Evolutionary conservation across 2,797 vertebrate genomes (phyloP).

Genomic region (Myotis vivesi): DNA sequence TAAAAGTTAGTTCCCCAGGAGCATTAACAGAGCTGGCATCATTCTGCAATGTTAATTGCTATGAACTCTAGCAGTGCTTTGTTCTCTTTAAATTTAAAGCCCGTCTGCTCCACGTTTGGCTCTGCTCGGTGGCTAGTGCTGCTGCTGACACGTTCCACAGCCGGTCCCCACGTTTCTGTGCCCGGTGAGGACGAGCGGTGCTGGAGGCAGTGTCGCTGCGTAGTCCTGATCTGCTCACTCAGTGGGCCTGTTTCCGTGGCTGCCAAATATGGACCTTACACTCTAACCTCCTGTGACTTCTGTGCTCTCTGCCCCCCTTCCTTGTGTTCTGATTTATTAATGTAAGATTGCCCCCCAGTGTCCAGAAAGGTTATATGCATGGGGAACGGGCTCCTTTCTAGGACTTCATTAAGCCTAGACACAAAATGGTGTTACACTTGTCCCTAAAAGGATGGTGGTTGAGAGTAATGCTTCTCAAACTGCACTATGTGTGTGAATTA

Average conservation of each 20-base stretch:
- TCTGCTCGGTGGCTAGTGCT: background rate
- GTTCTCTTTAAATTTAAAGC: background rate
- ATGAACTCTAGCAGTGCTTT: background rate
- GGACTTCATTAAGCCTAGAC: background rate
- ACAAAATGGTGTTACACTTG: background rate
- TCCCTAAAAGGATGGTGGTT: background rate
- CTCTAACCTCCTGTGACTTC: background rate
- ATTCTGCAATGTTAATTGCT: background rate
- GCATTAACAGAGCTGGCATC: background rate
- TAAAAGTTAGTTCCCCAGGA: background rate
- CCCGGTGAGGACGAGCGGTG: background rate
- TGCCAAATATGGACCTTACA: background rate
- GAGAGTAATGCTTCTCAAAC: background rate
- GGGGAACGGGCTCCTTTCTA: background rate
- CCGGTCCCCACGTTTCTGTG: fast-evolving
- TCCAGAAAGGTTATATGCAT: background rate
- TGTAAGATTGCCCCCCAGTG: constrained; percentile 33
- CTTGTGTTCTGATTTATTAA: background rate
- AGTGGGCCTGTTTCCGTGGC: background rate
- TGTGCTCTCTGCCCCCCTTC: background rate
- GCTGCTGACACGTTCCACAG: background rate
- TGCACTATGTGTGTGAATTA: background rate
- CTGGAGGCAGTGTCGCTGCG: background rate
- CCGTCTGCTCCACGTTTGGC: background rate
- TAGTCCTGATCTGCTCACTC: background rate